These are phyloP conservation scores for Lobophora halterata DNA, from an alignment of 2,888 invertebrate species.

Conservation along the genomic window DNA sequence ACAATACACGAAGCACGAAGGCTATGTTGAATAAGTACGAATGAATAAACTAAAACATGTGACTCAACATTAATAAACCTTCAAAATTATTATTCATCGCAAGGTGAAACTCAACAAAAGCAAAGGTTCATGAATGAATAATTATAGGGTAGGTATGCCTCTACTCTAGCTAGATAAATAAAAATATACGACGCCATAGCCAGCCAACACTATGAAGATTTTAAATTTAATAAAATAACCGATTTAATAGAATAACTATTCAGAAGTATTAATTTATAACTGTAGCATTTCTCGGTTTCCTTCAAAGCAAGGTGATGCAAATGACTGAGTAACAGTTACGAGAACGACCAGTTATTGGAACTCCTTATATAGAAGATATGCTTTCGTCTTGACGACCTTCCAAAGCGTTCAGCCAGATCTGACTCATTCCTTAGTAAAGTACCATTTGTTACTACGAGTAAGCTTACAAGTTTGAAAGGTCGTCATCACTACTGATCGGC, in stretches of 20 bases:
- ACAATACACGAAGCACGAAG: background rate
- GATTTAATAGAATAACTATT: too few relatives aligned
- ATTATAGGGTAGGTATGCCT: too few relatives aligned
- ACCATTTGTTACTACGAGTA: constrained; percentile 7
- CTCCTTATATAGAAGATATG: constrained; percentile 45
- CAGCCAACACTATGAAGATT: too few relatives aligned
- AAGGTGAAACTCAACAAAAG: too few relatives aligned
- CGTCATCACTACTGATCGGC: too few relatives aligned
- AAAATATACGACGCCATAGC: background rate
- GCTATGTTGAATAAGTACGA: constrained; percentile 8
- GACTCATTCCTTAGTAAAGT: constrained; percentile 36
- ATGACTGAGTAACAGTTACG: constrained; percentile 27
- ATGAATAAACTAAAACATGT: constrained; percentile 7
- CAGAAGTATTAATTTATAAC: background rate
- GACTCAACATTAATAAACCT: constrained; percentile 2
- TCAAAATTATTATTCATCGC: too few relatives aligned
- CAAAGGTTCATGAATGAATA: too few relatives aligned
- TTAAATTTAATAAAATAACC: too few relatives aligned
- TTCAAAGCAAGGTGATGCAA: constrained; percentile 39
- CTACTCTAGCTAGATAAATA: too few relatives aligned
- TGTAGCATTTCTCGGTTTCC: constrained; percentile 17
- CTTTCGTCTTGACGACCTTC: constrained; percentile 57
- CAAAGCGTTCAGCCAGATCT: too few relatives aligned
- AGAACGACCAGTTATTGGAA: constrained; percentile 36
- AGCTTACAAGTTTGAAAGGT: too few relatives aligned